phyloP scores from a whole-genome alignment of 2,113 vertebrate species.

The Chaenogobius annularis region DNA sequence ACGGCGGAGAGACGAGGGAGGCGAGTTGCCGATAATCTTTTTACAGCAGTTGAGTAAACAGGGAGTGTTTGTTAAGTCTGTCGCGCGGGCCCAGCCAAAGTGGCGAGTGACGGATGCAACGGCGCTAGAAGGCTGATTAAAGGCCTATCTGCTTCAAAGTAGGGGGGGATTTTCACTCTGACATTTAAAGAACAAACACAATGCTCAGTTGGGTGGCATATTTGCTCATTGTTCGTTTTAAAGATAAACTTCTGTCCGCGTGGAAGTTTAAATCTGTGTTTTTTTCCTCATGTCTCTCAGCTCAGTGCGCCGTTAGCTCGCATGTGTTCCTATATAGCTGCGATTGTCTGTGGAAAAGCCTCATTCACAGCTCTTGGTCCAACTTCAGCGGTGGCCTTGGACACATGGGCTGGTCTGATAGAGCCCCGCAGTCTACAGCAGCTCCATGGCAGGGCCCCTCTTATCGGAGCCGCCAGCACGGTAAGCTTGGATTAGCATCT shows the following conservation, averaged over 20 bases:
- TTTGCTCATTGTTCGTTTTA: conserved; percentile 71
- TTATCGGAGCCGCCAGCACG: conserved; percentile 78
- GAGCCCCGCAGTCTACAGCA: conserved; percentile 66
- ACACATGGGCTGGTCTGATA: conserved; percentile 73
- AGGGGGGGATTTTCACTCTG: conserved; percentile 73
- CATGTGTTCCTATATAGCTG: conserved; percentile 31
- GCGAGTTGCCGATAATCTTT: conserved; percentile 62
- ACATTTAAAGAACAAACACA: conserved; percentile 82
- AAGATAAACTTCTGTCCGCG: conserved; percentile 76
- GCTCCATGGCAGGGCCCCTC: conserved; percentile 65
- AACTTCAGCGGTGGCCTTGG: conserved; percentile 70
- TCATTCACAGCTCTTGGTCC: conserved; percentile 59
- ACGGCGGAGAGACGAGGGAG: background rate
- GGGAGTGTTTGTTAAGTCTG: conserved; percentile 63
- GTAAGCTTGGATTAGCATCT: conserved; percentile 84
- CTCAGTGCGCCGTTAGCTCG: conserved; percentile 28
- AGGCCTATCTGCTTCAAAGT: conserved; percentile 67
- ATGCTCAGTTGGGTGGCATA: conserved; percentile 75
- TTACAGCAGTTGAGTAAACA: conserved; percentile 62
- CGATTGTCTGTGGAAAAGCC: conserved; percentile 45
- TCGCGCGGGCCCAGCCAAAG: conserved; percentile 50
- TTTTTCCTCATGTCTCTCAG: conserved; percentile 42
- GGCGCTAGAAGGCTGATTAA: conserved; percentile 64
- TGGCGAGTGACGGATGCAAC: conserved; percentile 43
- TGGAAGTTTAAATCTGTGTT: conserved; percentile 71